Evolutionary conservation across 2,888 invertebrate genomes (phyloP).

Genomic region (Loripinus fragilis): DNA sequence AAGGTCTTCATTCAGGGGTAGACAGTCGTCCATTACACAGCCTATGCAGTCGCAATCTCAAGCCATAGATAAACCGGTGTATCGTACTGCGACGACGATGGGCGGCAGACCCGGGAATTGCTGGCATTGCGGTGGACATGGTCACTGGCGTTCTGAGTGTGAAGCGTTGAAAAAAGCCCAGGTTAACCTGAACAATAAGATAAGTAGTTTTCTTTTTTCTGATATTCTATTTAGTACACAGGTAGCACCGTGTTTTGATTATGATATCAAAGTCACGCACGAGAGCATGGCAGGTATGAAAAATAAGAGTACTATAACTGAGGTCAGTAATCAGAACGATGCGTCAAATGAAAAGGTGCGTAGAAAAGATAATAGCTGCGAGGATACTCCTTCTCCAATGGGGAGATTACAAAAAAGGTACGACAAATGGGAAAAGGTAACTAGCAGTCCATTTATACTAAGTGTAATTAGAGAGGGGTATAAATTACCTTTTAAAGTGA

Average conservation of each 20-base stretch:
- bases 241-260: background rate
- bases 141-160: conserved; percentile 3
- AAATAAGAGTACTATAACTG: background rate
- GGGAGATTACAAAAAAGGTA: background rate
- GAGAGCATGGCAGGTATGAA: background rate
- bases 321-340: background rate
- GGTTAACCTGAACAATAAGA: conserved; percentile 13
- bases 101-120: background rate
- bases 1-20: background rate
- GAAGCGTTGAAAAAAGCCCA: conserved; percentile 7
- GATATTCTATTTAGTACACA: background rate
- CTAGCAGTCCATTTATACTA: background rate
- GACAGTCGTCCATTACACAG: background rate
- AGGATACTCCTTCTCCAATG: background rate
- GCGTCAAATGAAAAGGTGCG: background rate
- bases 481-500: conserved; percentile 2
- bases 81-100: background rate
- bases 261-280: background rate
- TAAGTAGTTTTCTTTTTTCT: background rate
- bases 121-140: background rate
- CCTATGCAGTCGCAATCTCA: conserved; percentile 5
- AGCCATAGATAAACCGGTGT: background rate
- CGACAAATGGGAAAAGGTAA: background rate
- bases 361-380: background rate
- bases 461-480: conserved; percentile 4